These are phyloP conservation scores for Nothoprocta perdicaria DNA, from an alignment of 2,113 vertebrate species.

Conservation along the genomic window DNA sequence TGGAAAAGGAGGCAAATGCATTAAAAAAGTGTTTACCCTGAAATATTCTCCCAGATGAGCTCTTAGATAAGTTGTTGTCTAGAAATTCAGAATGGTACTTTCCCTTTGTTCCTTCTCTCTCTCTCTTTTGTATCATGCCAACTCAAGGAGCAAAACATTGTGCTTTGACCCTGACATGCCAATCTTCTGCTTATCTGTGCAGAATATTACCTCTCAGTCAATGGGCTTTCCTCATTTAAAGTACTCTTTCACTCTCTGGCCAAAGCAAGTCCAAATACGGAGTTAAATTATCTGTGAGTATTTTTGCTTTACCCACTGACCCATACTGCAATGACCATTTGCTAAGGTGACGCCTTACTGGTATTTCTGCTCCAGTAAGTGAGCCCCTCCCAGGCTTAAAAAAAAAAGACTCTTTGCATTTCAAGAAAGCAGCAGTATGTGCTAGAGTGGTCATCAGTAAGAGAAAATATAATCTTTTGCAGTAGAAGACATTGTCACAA, in stretches of 20 bases:
- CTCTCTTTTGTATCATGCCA: slow-evolving; percentile 14
- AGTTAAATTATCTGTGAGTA: slow-evolving; percentile 3
- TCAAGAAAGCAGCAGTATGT: background rate
- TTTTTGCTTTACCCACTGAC: slow-evolving; percentile 40
- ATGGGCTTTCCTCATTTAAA: background rate
- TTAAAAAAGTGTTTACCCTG: slow-evolving; percentile 10
- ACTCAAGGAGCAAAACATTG: slow-evolving; percentile 7
- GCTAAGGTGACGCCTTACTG: slow-evolving; percentile 18
- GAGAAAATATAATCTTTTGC: background rate
- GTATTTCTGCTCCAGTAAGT: slow-evolving; percentile 39
- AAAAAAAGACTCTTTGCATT: background rate
- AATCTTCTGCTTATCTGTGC: slow-evolving; percentile 31
- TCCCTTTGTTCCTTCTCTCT: slow-evolving; percentile 17
- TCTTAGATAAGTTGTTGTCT: slow-evolving; percentile 35
- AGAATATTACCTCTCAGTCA: slow-evolving; percentile 7
- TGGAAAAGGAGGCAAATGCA: slow-evolving; percentile 14
- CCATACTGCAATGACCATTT: slow-evolving; percentile 27
- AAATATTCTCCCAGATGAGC: slow-evolving; percentile 36
- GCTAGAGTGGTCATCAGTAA: background rate
- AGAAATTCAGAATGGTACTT: slow-evolving; percentile 11
- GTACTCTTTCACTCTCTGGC: background rate
- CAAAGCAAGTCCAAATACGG: background rate
- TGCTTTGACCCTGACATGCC: slow-evolving; percentile 38
- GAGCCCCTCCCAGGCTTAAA: background rate
- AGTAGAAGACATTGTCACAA: background rate